These are phyloP conservation scores for Zosterops hypoxanthus DNA, from an alignment of 2,113 vertebrate genomes.

Conservation along the genomic window DNA sequence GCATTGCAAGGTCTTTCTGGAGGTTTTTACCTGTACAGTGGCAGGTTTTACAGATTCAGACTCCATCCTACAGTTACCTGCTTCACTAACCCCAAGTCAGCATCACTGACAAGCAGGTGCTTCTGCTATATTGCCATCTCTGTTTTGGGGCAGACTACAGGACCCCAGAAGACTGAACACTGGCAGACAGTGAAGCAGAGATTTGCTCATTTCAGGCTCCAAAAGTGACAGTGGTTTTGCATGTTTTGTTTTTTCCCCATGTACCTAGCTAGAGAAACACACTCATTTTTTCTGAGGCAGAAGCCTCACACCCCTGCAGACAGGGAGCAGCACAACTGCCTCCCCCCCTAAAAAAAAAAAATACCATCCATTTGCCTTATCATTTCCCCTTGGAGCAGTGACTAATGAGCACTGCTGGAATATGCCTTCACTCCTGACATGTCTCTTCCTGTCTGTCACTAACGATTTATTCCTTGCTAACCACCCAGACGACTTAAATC, in stretches of 20 bases:
- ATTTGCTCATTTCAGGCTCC: neutral
- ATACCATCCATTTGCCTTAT: neutral
- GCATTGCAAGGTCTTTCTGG: neutral
- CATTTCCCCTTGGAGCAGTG: neutral
- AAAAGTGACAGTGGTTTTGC: neutral
- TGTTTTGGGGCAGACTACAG: neutral
- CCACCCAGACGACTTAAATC: neutral
- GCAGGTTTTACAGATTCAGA: neutral
- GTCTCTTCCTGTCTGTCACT: neutral
- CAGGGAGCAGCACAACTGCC: neutral
- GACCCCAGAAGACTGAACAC: neutral
- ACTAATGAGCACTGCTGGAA: slow-evolving; percentile 13
- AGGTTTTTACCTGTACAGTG: neutral
- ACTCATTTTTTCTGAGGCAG: neutral
- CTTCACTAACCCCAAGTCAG: neutral
- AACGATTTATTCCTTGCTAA: slow-evolving; percentile 16
- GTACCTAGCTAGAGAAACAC: neutral
- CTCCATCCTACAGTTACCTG: neutral
- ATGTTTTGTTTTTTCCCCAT: neutral
- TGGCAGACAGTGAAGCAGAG: neutral
- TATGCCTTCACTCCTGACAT: neutral
- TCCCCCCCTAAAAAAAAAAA: neutral
- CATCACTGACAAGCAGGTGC: neutral
- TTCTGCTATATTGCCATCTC: neutral
- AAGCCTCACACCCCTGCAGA: neutral